Evolutionary conservation across 2,113 vertebrate species (phyloP), one percentile per base, ranked within the genome.

Genomic region (Sylvilagus bachmani): DNA sequence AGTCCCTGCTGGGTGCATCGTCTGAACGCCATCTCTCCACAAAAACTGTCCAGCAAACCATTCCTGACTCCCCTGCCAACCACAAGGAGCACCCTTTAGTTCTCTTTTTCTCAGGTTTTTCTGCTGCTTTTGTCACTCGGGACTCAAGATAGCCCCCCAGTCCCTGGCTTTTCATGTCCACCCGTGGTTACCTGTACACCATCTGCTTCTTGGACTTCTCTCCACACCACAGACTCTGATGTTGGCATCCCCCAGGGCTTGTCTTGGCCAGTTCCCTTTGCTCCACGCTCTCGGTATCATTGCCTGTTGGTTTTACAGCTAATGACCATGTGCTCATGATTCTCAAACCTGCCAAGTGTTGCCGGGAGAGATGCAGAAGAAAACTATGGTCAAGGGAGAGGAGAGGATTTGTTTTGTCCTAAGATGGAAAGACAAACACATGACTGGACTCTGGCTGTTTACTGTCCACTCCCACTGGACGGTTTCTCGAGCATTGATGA

Each of bases 361-460:
- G 62, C 69, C 91, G 73, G 74, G 69, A 91, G 95, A 88, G 71
- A 87, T 14, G 64, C 14, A 66, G 89, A 93, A 70, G 77, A 31
- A 95, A 90, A 66, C 61, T 74, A 55, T 17, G 22, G 70, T 82
- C 3, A n/a, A 36, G 67, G 31, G 22, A 53, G 44, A 16, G 29
- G 69, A 91, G 64, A 81, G 11, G 67, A 70, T 66, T 87, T 86
- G 77, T 69, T 91, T 95, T 58, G 51, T 62, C 25, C 16, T 79
- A 33, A 87, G 81, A 74, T 16, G 64, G 33, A 95, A 83, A 64
- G n/a, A 51, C 12, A 55, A 71, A 61, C 75, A 61, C 10, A 31
- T 71, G 74, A 66, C 8, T 66, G 61, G 69, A 69, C 6, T 66
- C 53, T 44, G 89, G 29, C 10, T 21, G 4, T 53, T 64, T 33